Base-by-base conservation (phyloP, 2,888 invertebrate genomes). In the Mimumesa dahlbomi region DNA sequence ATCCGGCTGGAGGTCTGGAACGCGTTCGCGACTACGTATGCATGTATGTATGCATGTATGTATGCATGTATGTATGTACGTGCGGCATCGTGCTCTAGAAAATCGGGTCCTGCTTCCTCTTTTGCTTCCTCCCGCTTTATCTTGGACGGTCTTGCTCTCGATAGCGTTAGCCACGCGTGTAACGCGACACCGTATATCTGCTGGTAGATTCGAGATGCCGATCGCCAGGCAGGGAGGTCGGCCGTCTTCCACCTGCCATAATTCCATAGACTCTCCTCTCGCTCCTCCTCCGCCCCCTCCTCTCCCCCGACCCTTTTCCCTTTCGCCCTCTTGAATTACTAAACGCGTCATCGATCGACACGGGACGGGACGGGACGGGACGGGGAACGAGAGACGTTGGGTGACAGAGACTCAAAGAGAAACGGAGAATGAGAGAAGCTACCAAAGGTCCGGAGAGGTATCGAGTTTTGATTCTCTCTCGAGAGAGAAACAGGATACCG, bases 171-270 rank as follows among this genome's bases (percentile, higher is more conserved):
- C 65, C 79, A 73, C 79, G 68, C 78, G 79, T 71, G 86, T 85
- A 86, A 86, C 82, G 82, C 81, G 83, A 84, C 84, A 84, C 79
- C 81, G 76, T 69, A 71, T 70, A 79, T 73, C 77, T 71, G 71
- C 66, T 69, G 62, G 59, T 63, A 54, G 74, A 75, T 79, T 78
- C 80, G 79, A 82, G 82, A 84, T 82, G 78, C 72, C 79, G 80
- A 84, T 79, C 79, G 78, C 67, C 82, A 65, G 66, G 70, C 83
- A 76, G 85, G 85, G 82, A 84, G 86, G 84, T 86, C 85, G 84
- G 73, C 65, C 82, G 83, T 85, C 87, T 84, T 85, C 86, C 86
- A 87, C 84, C 87, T 87, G 87, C 84, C 86, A 85, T 82, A 77
- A 79, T 78, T 79, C 82, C 75, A 75, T 72, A 73, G 68, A 73